Base-by-base conservation (phyloP, 1,140 invertebrate genomes). In the Anthonomus grandis region DNA sequence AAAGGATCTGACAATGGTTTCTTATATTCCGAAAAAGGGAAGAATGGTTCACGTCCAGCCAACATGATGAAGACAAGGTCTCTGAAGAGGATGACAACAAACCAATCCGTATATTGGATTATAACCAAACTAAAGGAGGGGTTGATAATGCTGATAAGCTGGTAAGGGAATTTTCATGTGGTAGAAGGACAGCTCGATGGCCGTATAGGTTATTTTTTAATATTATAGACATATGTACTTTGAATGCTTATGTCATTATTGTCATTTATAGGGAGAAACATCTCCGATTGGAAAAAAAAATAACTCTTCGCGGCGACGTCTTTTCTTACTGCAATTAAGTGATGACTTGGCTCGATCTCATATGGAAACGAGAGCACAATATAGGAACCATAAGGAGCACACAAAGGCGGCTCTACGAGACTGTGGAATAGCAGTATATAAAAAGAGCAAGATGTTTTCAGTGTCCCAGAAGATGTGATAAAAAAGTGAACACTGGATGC, bases 21-120 rank as follows among this genome's bases (percentile, higher is more conserved):
- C 65, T 5, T 68, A 69, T 44, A 50, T 57, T 24, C 62, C 62
- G 17, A 67, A 69, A 53, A 60, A 59, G 60, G 62, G 61, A 19
- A 49, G 50, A 49, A 41, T 45, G 45, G 67, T 69, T 12, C 49
- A 64, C 46, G 15, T 68, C 62, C 8, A 58, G 48, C 21, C 54
- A 59, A 31, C 66, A 70, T 60, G 13, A 62, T 42, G 45, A 41
- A 39, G 41, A 53, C 15, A n/a, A 15, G n/a, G 34, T 38, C 3
- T 22, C 13, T 39, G 10, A 8, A 22, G 19, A 51, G 13, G 27
- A 51, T 5, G 42, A 12, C 6, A 27, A 21, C 36, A 49, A 57
- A 23, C 54, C 54, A 22, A 8, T 25, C 19, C 39, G 48, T 15
- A 57, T 57, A 21, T 50, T 57, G 39, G 42, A 60, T 25, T 51